Conservation (phyloP, 2,888 invertebrate genomes). For the Polia nebulosa region DNA sequence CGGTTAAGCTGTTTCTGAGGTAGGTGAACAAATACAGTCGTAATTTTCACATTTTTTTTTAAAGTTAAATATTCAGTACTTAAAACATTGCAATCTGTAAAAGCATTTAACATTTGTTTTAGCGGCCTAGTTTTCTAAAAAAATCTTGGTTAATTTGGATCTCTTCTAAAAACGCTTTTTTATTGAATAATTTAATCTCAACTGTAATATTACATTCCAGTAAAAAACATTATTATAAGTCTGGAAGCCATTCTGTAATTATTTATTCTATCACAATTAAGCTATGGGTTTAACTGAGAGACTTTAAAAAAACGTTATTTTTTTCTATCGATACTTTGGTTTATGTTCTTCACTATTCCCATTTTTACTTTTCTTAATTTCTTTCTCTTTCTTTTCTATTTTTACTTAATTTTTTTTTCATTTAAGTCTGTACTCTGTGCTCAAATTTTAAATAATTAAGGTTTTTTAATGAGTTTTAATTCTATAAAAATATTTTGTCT, state of each 20-base stretch:
- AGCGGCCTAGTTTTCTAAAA: conserved; percentile 48
- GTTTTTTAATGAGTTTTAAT: too few relatives aligned
- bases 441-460: too few relatives aligned
- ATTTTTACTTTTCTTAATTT: background rate
- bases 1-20: conserved; percentile 13
- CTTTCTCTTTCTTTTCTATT: too few relatives aligned
- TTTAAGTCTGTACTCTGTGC: too few relatives aligned
- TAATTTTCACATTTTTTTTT: conserved; percentile 7
- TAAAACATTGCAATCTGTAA: background rate
- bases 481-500: conserved; percentile 18
- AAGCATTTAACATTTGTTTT: conserved; percentile 3
- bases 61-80: conserved; percentile 3
- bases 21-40: conserved; percentile 30
- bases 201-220: conserved; percentile 88
- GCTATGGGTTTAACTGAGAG: conserved; percentile 62
- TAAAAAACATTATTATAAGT: conserved; percentile 82
- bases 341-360: background rate
- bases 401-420: too few relatives aligned
- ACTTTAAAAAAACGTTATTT: background rate
- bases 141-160: conserved; percentile 73
- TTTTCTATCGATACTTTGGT: background rate
- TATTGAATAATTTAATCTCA: conserved; percentile 81
- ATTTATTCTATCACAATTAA: conserved; percentile 59
- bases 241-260: conserved; percentile 67
- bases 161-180: conserved; percentile 82